Percentiles rank a stretch among this genome's conserved stretches.
phyloP scores from a whole-genome alignment of 2,113 vertebrate species.

The Ranitomeya variabilis region DNA sequence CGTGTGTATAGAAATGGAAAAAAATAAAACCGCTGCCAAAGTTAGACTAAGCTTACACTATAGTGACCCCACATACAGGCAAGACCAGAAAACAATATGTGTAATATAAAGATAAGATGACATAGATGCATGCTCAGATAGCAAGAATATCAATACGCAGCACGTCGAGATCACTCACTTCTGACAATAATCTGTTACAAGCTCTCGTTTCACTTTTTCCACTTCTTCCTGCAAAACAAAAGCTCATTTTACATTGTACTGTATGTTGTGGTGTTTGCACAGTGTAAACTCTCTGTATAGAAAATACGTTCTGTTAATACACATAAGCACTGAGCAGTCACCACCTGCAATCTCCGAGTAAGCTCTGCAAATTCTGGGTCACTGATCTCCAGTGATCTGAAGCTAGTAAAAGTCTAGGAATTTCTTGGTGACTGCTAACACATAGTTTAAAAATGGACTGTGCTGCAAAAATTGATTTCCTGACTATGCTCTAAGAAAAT shows the following conservation, averaged over 20 bases:
- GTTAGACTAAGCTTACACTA: no score
- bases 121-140: not conserved
- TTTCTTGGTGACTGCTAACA: not conserved
- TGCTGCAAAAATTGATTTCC: not conserved
- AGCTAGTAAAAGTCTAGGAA: not conserved
- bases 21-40: no score
- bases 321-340: not conserved
- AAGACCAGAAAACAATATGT: not conserved
- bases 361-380: not conserved
- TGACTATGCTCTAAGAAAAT: not conserved
- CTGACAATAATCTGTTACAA: conserved; percentile 74
- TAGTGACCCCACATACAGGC: not conserved
- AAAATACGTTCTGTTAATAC: not conserved
- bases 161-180: conserved; percentile 65
- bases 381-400: not conserved
- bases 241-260: not conserved
- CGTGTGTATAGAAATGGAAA: no score
- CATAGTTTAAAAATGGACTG: not conserved
- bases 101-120: not conserved
- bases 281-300: not conserved
- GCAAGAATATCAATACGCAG: not conserved
- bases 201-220: conserved; percentile 71
- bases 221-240: conserved; percentile 69
- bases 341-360: not conserved
- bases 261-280: not conserved